Base-by-base conservation (phyloP, 2,113 vertebrate genomes). In the Fregata magnificens region DNA sequence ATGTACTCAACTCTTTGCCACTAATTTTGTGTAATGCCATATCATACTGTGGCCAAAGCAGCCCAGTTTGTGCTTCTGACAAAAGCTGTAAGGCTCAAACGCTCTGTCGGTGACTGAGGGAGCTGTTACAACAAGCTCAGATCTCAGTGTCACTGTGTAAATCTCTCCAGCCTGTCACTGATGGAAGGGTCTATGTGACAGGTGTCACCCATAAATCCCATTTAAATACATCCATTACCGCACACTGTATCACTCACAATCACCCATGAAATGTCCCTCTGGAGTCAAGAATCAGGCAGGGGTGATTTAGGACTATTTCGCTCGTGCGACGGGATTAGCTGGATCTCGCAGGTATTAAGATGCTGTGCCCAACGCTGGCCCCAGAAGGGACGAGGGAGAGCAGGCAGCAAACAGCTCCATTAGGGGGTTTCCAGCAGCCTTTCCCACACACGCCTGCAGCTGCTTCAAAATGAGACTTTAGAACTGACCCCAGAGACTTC, bases 131-230 rank as follows among this genome's bases (percentile, higher is more conserved):
- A 42, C 38, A 26, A 19, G 82, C 87, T 94, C 88, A 40, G 71
- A 59, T 45, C 80, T 78, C 95, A 34, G 83, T 77, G 87, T 32
- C 94, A 91, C 91, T 90, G 67, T 74, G 82, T 97, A 96, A 97
- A 96, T 97, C 96, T 95, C 91, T 88, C n/a, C 88, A 82, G 91
- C 86, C 70, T 92, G 86, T 82, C 88, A 69, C 88, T 87, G 95
- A 95, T 62, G 92, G 94, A 96, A 83, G 36, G 83, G 44, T 79
- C 83, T 79, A 12, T 93, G 95, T 96, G 97, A 96, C 93, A 97
- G 90, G 95, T 95, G 95, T 96, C 97, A 87, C 88, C 96, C 92
- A 87, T 97, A 96, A 97, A 97, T 96, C 88, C 83, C 73, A 52
- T 91, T 85, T 97, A 96, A 97, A 93, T 82, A 95, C 92, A 82